Base-by-base conservation (phyloP, 1,140 invertebrate species). In the Lepeophtheirus salmonis region DNA sequence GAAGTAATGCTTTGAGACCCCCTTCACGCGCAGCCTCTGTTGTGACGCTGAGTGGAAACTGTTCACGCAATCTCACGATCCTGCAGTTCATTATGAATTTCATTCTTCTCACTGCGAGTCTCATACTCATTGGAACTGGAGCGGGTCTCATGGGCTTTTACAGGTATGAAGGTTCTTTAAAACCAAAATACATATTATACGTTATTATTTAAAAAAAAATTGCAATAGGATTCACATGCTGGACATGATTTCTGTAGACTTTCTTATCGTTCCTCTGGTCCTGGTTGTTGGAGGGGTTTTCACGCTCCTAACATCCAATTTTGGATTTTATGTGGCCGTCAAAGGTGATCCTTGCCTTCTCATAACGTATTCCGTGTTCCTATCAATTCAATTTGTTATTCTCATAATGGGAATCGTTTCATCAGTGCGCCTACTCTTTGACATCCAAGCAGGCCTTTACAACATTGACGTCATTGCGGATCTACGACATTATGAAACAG, bases 91-190 rank as follows among this genome's bases (percentile, higher is more conserved):
- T 16, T 52, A 18, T 22, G 21, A 52, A 52, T 16, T 18, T 52
- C 10, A 52, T 52, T 52, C 25, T 57, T 2, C 55, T 57, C 23
- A 41, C 26, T 1, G 23, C 55, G 17, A 57, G 55, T 41, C 21
- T 57, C 12, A 17, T 57, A 17, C 55, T 57, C 30, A 57, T 57
- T 41, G 55, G 55, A 57, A 57, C 55, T 16, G 55, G 55, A 10
- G 23, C 55, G 2, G 55, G 55, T 2, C 26, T 57, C 20, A 57
- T 57, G 55, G 55, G 55, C 3, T 57, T 26, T 23, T 57, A 57
- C 21, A 17, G 55, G 30, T 41, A n/a, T 10, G 30, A 41, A 10
- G n/a, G n/a, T n/a, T n/a, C n/a, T n/a, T n/a, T n/a, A n/a, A n/a
- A n/a, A n/a, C n/a, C n/a, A n/a, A n/a, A n/a, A n/a, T n/a, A n/a